Evolutionary conservation across 1,140 invertebrate species (phyloP).

Genomic region (Leucophenga varia): DNA sequence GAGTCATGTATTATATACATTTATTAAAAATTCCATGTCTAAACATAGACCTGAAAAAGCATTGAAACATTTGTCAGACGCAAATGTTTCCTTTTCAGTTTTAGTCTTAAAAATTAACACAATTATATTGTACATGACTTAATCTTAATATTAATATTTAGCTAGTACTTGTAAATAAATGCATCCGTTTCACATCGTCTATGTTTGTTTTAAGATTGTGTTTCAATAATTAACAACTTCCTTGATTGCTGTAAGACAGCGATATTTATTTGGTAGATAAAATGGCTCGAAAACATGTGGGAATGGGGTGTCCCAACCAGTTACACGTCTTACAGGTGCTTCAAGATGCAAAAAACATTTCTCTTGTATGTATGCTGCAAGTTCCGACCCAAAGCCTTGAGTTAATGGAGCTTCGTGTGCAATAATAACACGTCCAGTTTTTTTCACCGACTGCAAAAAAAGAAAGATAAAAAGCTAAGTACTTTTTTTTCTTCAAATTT

Average conservation of each 20-base stretch:
- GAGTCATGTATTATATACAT: too few species aligned
- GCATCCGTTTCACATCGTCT: conserved; percentile 35
- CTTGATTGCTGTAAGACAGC: conserved; percentile 81
- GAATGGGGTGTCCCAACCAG: conserved; percentile 98
- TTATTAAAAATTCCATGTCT: too few species aligned
- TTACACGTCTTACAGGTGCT: conserved; percentile 86
- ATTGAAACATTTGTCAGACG: too few species aligned
- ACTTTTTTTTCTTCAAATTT: too few species aligned
- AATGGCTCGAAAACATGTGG: conserved; percentile 95
- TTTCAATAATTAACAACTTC: conserved; percentile 63
- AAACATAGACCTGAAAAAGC: too few species aligned
- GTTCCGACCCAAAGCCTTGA: conserved; percentile 93
- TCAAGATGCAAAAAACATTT: conserved; percentile 95
- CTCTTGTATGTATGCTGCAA: conserved; percentile 90
- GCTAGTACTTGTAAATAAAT: conserved; percentile 42
- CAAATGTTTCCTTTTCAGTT: too few species aligned
- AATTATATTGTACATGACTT: too few species aligned
- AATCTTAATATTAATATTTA: too few species aligned
- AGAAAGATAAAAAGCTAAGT: too few species aligned
- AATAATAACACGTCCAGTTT: conserved; percentile 89
- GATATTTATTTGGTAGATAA: conserved; percentile 93
- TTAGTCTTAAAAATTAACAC: too few species aligned
- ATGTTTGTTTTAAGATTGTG: neutral
- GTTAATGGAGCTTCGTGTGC: conserved; percentile 97
- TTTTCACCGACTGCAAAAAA: conserved; percentile 82